Base-by-base conservation (phyloP, 2,113 vertebrate species). In the Chascanopsetta lugubris region DNA sequence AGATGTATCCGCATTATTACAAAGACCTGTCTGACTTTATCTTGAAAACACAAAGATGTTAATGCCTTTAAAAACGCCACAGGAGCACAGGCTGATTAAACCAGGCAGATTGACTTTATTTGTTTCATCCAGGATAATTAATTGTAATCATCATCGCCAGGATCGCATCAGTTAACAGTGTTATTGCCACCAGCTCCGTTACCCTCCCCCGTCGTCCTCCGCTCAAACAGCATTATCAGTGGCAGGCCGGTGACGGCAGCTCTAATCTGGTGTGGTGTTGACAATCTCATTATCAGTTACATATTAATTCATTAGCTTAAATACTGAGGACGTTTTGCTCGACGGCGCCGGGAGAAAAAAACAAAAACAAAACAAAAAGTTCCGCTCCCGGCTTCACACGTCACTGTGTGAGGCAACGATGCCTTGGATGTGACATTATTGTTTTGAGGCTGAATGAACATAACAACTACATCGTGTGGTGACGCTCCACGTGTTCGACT, bases 81-180 rank as follows among this genome's bases (percentile, higher is more conserved):
- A 46, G 56, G 21, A 76, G 42, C 36, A 62, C 47, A 62, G 43
- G 8, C 6, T 58, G 68, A 49, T 78, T n/a, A 60, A 72, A 73
- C 58, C 70, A 78, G 84, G 79, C 83, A 82, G 74, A 66, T 79
- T 74, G 71, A 83, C 73, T 89, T 89, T 90, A 88, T 87, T 88
- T 75, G 68, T 76, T 62, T 75, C 75, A 64, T 78, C 69, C 77
- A 83, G 56, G 66, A 76, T 79, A 82, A 82, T 83, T 55, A 71
- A 80, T 78, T 74, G 62, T 72, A 81, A 79, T 73, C 55, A 77
- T 77, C 75, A 75, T 76, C 24, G 29, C 71, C 40, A 62, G 69
- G 77, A 75, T 63, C 53, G 48, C 77, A 68, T 77, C 77, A 79
- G 45, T 62, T 53, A 70, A 73, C 81, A 79, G 59, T 43, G 61